Conservation (phyloP, 2,888 invertebrate species). For the Ceriagrion tenellum region DNA sequence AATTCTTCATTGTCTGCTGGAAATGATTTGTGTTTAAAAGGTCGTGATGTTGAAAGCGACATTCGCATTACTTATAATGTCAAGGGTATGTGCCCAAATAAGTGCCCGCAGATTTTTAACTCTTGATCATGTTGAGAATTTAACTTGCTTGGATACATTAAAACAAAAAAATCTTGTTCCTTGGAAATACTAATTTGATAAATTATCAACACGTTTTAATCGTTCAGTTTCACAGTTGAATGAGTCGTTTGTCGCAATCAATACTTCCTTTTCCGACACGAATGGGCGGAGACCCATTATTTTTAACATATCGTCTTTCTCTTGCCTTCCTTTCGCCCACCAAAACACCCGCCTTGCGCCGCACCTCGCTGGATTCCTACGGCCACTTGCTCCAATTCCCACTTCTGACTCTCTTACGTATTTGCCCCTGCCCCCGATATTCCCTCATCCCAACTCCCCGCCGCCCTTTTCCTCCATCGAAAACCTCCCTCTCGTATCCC, state of each 20-base stretch:
- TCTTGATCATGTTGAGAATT: background rate
- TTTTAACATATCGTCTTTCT: constrained; percentile 58
- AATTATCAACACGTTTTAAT: background rate
- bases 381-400: background rate
- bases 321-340: constrained; percentile 26
- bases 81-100: background rate
- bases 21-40: background rate
- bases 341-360: background rate
- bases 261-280: constrained; percentile 16
- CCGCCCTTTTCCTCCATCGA: background rate
- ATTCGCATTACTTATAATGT: background rate
- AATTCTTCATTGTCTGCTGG: background rate
- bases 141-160: background rate
- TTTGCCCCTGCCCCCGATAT: background rate
- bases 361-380: constrained; percentile 30
- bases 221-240: background rate
- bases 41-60: background rate
- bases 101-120: background rate
- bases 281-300: constrained; percentile 40
- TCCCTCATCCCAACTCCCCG: background rate
- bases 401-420: background rate
- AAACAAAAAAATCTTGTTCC: background rate
- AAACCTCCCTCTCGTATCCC: background rate
- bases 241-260: background rate
- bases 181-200: background rate